These are phyloP conservation scores for Drosophila putrida DNA, from an alignment of 2,888 invertebrate species.

Conservation along the genomic window DNA sequence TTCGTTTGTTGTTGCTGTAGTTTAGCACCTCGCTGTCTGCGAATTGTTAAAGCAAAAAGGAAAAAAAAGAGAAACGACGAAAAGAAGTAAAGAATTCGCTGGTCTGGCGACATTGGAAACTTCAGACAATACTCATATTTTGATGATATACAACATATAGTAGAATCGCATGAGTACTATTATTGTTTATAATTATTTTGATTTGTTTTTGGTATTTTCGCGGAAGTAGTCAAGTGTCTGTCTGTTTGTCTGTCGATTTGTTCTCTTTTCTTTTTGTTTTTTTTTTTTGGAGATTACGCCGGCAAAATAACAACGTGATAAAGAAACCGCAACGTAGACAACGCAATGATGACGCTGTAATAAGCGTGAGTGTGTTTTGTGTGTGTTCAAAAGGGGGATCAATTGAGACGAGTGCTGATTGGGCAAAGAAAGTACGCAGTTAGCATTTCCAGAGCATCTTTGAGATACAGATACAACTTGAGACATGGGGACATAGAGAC, in stretches of 20 bases:
- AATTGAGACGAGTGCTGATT: constrained; percentile 41
- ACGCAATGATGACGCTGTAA: constrained; percentile 20
- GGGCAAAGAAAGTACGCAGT: constrained; percentile 61
- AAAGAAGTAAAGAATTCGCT: constrained; percentile 51
- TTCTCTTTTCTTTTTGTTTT: constrained; percentile 22
- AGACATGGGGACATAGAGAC: neutral
- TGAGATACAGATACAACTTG: constrained; percentile 11
- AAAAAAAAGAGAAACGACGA: neutral
- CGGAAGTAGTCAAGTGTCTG: constrained; percentile 59
- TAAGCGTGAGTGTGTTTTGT: constrained; percentile 22
- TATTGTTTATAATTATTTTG: constrained; percentile 52
- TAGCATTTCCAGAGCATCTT: constrained; percentile 24
- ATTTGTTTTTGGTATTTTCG: constrained; percentile 21
- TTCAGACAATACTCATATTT: constrained; percentile 35
- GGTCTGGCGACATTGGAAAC: constrained; percentile 60
- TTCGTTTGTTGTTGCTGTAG: constrained; percentile 27
- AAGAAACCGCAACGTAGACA: constrained; percentile 36
- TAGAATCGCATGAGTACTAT: constrained; percentile 23
- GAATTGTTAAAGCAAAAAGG: constrained; percentile 26
- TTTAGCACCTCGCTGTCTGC: constrained; percentile 64
- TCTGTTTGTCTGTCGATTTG: constrained; percentile 6
- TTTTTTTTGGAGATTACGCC: constrained; percentile 51
- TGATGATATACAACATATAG: constrained; percentile 6
- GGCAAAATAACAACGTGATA: constrained; percentile 48
- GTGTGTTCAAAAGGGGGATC: constrained; percentile 10